Base-by-base conservation (phyloP, 2,797 vertebrate genomes). In the Clangula hyemalis region DNA sequence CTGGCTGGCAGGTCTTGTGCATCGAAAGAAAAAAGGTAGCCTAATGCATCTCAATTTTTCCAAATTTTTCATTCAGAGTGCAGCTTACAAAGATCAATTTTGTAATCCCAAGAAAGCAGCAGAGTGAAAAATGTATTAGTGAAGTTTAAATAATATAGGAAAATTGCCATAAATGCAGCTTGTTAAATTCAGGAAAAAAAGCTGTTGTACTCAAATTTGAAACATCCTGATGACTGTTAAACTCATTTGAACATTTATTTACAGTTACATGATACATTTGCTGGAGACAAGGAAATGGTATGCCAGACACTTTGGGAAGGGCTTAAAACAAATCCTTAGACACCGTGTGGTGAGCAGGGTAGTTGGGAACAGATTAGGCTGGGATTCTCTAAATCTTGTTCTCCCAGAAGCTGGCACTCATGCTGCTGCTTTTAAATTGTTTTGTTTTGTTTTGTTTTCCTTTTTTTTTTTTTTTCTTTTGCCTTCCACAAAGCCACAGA, bases 271-370 rank as follows among this genome's bases (percentile, higher is more conserved):
- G 89, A 94, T 91, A 58, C 64, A 17, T 95, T 92, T 93, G 71
- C 75, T 95, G 82, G 74, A 94, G 56, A 85, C 68, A 87, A 90
- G 81, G 77, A 91, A 93, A 83, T 0, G 0, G 60, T 62, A 74
- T 91, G 92, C 93, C 69, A 87, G 83, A 91, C 58, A 69, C 72
- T 90, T 95, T 41, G 79, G 72, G 68, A 93, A 96, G n/a, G 69
- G 76, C 77, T 93, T 96, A 93, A 91, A 95, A 76, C 73, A 96
- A 97, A 96, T 95, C 85, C 66, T 82, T 77, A 69, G 92, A 83
- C 90, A 80, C 73, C 0, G 2, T 84, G 57, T 90, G 66, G 70
- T 96, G 79, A 84, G 72, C 25, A 69, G n/a, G 5, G 1, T 92
- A 89, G 89, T 38, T 93, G 62, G 89, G 84, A 94, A 81, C 22